Evolutionary conservation across 2,888 invertebrate genomes (phyloP).

Genomic region (Oscheius sp.): DNA sequence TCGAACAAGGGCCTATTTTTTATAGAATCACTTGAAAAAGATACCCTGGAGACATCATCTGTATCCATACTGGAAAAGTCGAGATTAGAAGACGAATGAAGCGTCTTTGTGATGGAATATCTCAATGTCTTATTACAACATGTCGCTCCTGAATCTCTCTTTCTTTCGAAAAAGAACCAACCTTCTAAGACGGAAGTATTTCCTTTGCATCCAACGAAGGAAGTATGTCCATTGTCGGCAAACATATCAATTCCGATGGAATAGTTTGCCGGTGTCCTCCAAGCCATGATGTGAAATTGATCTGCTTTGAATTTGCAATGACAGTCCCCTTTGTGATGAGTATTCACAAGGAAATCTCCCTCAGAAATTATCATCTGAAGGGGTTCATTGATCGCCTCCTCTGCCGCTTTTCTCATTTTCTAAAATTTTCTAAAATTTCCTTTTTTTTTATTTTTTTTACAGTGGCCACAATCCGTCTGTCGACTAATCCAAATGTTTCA

Average conservation of each 20-base stretch:
- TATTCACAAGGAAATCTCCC: not conserved
- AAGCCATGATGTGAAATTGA: constrained; percentile 2
- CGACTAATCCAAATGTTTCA: not conserved
- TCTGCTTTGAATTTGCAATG: not conserved
- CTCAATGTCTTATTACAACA: constrained; percentile 46
- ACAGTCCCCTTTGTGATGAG: not conserved
- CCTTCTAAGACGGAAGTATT: not conserved
- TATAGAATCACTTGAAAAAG: not conserved
- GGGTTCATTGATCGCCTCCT: constrained; percentile 1
- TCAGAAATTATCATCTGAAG: constrained; percentile 7
- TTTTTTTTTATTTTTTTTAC: not conserved
- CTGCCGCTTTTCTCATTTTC: constrained; percentile 10
- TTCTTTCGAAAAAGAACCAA: not conserved
- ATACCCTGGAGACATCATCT: constrained; percentile 14
- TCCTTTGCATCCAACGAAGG: not conserved
- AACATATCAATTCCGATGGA: not conserved
- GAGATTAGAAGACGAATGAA: not conserved
- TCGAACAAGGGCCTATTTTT: constrained; percentile 13
- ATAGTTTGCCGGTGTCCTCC: not conserved
- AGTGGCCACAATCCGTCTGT: not conserved
- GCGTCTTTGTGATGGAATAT: constrained; percentile 25
- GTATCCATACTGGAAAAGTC: not conserved
- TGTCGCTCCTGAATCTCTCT: not conserved
- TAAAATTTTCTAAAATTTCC: not conserved
- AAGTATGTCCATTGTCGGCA: not conserved